Evolutionary conservation across 2,113 vertebrate species (phyloP).

Genomic region (Alethe castanea): DNA sequence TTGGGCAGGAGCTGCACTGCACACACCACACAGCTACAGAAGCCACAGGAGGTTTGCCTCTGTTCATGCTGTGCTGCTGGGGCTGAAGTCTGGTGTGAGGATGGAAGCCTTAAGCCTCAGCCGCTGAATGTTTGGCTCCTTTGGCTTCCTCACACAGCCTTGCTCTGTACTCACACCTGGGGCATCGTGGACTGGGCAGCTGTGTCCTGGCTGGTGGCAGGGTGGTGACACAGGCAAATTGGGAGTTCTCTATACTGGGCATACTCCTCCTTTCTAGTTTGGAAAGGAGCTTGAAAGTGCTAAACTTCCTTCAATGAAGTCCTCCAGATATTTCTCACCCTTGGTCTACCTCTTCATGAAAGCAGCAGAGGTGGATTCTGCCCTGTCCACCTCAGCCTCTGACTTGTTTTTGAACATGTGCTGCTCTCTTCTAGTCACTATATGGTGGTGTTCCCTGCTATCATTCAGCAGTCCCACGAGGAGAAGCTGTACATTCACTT

Average conservation of each 20-base stretch:
- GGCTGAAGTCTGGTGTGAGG: neutral
- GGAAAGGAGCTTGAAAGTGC: neutral
- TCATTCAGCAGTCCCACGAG: neutral
- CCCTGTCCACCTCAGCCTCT: neutral
- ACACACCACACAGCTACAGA: neutral
- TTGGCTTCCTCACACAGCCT: neutral
- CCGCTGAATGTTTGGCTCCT: neutral
- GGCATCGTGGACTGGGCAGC: neutral
- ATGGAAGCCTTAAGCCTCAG: neutral
- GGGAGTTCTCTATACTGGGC: neutral
- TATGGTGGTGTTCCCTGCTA: conserved; percentile 39
- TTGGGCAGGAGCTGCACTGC: neutral
- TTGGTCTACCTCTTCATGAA: neutral
- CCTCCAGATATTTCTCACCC: neutral
- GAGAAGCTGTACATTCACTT: conserved; percentile 47
- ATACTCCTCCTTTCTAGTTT: neutral
- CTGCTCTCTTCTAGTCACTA: conserved; percentile 24
- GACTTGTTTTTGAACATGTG: neutral
- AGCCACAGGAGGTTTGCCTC: neutral
- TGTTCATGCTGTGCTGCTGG: neutral
- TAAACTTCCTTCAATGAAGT: neutral
- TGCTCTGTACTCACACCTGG: neutral
- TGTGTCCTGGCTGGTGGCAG: neutral
- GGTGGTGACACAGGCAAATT: neutral
- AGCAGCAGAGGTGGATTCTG: conserved; percentile 16